Percentiles rank a stretch among this genome's conserved stretches.
Evolutionary conservation across 1,140 invertebrate genomes (phyloP).

Genomic region (Drosophila sp.): DNA sequence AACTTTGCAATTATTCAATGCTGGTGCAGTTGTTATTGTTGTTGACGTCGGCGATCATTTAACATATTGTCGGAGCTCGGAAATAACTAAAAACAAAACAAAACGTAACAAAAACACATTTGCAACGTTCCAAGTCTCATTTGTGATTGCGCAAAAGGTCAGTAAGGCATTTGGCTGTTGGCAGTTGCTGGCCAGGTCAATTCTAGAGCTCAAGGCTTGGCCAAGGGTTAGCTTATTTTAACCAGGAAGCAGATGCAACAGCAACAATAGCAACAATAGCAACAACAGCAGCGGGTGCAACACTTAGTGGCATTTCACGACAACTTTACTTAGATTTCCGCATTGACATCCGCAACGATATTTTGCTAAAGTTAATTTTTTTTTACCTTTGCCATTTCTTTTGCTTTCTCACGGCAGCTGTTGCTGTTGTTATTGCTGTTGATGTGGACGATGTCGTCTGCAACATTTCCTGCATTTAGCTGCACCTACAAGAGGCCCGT

Average conservation of each 20-base stretch:
- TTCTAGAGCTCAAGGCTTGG: slow-evolving; percentile 33
- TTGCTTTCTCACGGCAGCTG: slow-evolving; percentile 69
- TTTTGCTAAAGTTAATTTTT: slow-evolving; percentile 23
- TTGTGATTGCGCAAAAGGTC: slow-evolving; percentile 69
- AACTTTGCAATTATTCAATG: slow-evolving; percentile 66
- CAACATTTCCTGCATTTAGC: slow-evolving; percentile 54
- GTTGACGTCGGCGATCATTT: slow-evolving; percentile 34
- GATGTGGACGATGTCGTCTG: slow-evolving; percentile 36
- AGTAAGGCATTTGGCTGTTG: slow-evolving; percentile 24
- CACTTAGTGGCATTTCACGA: slow-evolving; percentile 76
- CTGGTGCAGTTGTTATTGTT: slow-evolving; percentile 31
- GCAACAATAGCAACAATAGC: neutral
- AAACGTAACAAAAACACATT: slow-evolving; percentile 41
- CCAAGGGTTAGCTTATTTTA: slow-evolving; percentile 21
- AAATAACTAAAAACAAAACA: slow-evolving; percentile 48
- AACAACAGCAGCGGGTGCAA: slow-evolving; percentile 15
- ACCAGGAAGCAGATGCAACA: slow-evolving; percentile 38
- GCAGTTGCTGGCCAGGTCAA: slow-evolving; percentile 28
- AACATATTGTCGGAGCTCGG: slow-evolving; percentile 48
- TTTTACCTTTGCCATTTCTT: slow-evolving; percentile 76
- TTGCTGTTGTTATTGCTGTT: slow-evolving; percentile 21
- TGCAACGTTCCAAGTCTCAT: slow-evolving; percentile 18
- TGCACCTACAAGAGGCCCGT: slow-evolving; percentile 51
- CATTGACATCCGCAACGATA: slow-evolving; percentile 67
- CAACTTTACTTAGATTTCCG: slow-evolving; percentile 70